These are phyloP conservation scores for Papio anubis DNA, from an alignment of 2,113 vertebrate species.

Conservation along the genomic window DNA sequence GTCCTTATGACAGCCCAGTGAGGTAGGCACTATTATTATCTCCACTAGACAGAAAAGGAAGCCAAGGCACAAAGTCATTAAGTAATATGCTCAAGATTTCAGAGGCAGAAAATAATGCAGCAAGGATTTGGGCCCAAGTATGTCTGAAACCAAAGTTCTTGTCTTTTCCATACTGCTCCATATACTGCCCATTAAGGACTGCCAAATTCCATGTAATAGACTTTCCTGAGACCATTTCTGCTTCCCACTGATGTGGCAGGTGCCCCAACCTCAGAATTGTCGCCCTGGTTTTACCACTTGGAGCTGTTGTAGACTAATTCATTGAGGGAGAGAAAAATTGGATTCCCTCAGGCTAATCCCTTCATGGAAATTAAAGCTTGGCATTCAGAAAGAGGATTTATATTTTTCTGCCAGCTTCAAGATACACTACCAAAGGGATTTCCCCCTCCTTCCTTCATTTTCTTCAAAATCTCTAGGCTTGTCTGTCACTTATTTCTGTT, in stretches of 20 bases:
- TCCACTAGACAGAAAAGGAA: background rate
- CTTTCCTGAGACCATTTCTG: background rate
- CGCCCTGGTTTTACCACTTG: background rate
- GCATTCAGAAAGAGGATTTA: background rate
- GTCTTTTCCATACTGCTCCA: background rate
- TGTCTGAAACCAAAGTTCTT: background rate
- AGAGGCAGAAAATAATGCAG: background rate
- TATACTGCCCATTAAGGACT: accelerated
- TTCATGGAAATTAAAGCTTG: constrained; percentile 17
- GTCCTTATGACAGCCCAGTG: background rate
- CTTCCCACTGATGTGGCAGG: background rate
- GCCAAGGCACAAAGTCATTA: background rate
- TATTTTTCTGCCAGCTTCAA: background rate
- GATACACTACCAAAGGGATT: constrained; percentile 57
- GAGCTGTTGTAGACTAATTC: background rate
- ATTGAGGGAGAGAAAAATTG: background rate
- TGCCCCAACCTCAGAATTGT: background rate
- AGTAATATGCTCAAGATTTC: background rate
- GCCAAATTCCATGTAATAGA: background rate
- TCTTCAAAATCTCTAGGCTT: constrained; percentile 55
- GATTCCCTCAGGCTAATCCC: background rate
- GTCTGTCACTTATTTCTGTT: constrained; percentile 75
- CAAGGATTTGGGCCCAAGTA: background rate
- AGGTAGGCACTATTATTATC: background rate
- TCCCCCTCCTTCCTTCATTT: constrained; percentile 34